Evolutionary conservation across 2,113 vertebrate species (phyloP).

Genomic region (Callopanchax toddi): DNA sequence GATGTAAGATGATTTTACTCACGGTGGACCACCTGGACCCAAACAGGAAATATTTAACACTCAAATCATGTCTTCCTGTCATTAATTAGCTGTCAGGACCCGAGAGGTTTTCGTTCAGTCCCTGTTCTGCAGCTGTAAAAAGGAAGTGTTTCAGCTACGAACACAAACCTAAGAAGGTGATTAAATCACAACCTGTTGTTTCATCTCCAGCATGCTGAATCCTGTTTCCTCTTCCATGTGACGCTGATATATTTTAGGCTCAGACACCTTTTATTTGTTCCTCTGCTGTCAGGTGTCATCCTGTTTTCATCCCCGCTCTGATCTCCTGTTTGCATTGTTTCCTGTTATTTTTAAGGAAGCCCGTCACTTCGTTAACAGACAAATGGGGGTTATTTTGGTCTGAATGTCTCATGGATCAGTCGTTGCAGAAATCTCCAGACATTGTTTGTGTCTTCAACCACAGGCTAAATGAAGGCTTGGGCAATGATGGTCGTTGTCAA

Average conservation of each 20-base stretch:
- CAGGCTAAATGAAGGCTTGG: conserved; percentile 18
- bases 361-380: conserved; percentile 39
- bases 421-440: conserved; percentile 37
- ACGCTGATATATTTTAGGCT: conserved; percentile 34
- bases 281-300: conserved; percentile 79
- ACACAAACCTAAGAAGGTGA: conserved; percentile 64
- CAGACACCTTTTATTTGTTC: conserved; percentile 35
- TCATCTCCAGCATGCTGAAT: conserved; percentile 67
- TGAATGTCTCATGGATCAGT: conserved; percentile 39
- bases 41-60: conserved; percentile 66
- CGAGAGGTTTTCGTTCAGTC: conserved; percentile 41
- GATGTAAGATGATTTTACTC: conserved; percentile 45
- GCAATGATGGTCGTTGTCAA: background rate
- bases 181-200: conserved; percentile 59
- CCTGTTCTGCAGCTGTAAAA: conserved; percentile 26
- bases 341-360: conserved; percentile 53
- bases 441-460: conserved; percentile 39
- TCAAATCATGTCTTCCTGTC: conserved; percentile 69
- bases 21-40: conserved; percentile 71
- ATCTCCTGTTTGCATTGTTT: conserved; percentile 59
- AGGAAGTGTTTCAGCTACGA: conserved; percentile 64
- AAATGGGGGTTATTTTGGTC: conserved; percentile 62
- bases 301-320: conserved; percentile 71
- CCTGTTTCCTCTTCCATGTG: conserved; percentile 65
- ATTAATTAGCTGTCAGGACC: conserved; percentile 55